Evolutionary conservation across 2,797 vertebrate genomes (phyloP).

Genomic region (Podarcis siculus): DNA sequence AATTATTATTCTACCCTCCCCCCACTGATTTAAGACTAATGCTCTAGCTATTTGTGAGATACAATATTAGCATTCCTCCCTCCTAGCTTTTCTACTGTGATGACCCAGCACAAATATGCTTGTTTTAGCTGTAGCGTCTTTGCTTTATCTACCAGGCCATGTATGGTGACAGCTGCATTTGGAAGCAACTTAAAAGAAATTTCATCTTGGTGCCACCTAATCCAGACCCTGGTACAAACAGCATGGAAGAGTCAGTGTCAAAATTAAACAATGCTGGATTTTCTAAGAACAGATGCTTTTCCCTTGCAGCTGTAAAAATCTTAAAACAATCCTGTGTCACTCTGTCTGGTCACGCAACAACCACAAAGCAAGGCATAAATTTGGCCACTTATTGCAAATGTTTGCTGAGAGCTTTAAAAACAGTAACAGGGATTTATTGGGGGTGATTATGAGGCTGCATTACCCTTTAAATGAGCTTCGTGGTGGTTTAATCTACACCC

Average conservation of each 20-base stretch:
- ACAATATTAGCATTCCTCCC: slow-evolving; percentile 74
- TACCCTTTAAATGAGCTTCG: slow-evolving; percentile 67
- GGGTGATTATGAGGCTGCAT: slow-evolving; percentile 62
- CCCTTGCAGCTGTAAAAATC: slow-evolving; percentile 95
- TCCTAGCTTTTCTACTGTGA: slow-evolving; percentile 64
- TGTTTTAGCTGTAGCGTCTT: slow-evolving; percentile 77
- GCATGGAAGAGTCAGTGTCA: slow-evolving; percentile 85
- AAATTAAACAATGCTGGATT: slow-evolving; percentile 97
- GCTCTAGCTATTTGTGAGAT: slow-evolving; percentile 67
- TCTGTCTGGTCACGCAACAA: slow-evolving; percentile 98
- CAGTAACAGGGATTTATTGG: slow-evolving; percentile 73
- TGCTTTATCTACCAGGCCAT: slow-evolving; percentile 76
- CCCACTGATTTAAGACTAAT: slow-evolving; percentile 54
- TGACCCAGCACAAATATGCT: slow-evolving; percentile 76
- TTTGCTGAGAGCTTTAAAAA: slow-evolving; percentile 88
- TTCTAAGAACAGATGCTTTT: slow-evolving; percentile 97
- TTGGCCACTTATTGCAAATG: slow-evolving; percentile 88
- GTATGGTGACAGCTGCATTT: slow-evolving; percentile 82
- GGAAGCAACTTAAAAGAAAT: slow-evolving; percentile 83
- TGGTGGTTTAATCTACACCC: slow-evolving; percentile 60
- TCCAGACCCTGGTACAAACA: slow-evolving; percentile 82
- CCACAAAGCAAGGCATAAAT: slow-evolving; percentile 86
- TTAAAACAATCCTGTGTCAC: slow-evolving; percentile 91
- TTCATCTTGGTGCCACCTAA: slow-evolving; percentile 84
- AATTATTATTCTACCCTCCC: slow-evolving; percentile 4